Evolutionary conservation across 2,113 vertebrate species (phyloP).

Genomic region (Takifugu flavidus): DNA sequence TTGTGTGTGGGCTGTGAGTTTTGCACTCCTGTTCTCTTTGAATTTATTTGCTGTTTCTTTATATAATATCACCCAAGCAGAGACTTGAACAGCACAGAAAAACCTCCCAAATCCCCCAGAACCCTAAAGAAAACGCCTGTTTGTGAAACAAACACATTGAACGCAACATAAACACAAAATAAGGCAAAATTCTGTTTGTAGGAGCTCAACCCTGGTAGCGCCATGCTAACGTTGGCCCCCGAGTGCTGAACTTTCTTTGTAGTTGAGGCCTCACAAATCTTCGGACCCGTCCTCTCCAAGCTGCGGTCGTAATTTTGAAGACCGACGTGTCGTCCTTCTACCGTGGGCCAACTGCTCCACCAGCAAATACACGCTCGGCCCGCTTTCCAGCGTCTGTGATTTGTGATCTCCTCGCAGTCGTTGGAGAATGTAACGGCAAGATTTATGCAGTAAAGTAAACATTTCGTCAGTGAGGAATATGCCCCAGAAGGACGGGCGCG

Average conservation of each 20-base stretch:
- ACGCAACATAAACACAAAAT: too few species aligned
- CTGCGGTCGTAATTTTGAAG: slow-evolving; percentile 22
- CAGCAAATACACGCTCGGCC: slow-evolving; percentile 23
- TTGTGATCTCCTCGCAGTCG: slow-evolving; percentile 40
- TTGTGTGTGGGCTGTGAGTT: too few species aligned
- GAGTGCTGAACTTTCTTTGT: too few species aligned
- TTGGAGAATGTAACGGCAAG: slow-evolving; percentile 42
- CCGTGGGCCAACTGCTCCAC: slow-evolving; percentile 24
- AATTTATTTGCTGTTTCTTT: background rate
- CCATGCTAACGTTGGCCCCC: too few species aligned
- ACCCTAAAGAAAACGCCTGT: too few species aligned
- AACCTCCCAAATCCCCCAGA: too few species aligned
- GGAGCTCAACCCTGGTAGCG: too few species aligned
- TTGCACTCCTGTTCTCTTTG: too few species aligned
- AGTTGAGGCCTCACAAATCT: slow-evolving; percentile 27
- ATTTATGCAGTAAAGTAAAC: slow-evolving; percentile 56
- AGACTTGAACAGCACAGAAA: too few species aligned
- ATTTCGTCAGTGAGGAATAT: slow-evolving; percentile 58
- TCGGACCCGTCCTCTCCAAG: slow-evolving; percentile 24
- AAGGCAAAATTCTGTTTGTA: too few species aligned
- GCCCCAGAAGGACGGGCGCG: slow-evolving; percentile 26
- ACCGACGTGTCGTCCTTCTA: background rate
- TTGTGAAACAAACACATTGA: too few species aligned
- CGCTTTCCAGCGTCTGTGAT: slow-evolving; percentile 44
- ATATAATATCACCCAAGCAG: too few species aligned